Conservation (phyloP, 2,888 invertebrate species). For the Iphiclides podalirius region DNA sequence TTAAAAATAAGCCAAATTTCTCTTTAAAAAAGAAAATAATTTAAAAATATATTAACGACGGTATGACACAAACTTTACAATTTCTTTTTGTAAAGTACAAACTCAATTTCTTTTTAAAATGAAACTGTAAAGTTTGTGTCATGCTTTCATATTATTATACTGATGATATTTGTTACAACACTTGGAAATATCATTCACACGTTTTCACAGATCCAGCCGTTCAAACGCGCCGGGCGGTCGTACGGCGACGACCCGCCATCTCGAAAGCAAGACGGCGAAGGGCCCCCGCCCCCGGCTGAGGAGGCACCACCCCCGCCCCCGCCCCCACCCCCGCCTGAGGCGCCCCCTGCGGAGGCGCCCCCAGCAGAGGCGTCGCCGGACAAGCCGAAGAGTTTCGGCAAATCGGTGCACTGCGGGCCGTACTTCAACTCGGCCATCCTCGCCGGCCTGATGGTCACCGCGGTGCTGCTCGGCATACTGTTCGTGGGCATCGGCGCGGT, state of each 20-base stretch:
- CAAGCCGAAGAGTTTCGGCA: slow-evolving; percentile 1
- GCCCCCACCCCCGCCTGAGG: neutral
- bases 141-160: too few relatives aligned
- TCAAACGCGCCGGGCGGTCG: slow-evolving; percentile 1
- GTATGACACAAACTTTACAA: too few relatives aligned
- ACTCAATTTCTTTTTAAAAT: neutral
- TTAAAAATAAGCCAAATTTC: too few relatives aligned
- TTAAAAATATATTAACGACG: too few relatives aligned
- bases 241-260: neutral
- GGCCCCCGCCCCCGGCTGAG: neutral
- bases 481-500: slow-evolving; percentile 38
- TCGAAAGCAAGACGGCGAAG: neutral
- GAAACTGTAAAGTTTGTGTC: too few relatives aligned
- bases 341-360: neutral
- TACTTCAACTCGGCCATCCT: slow-evolving; percentile 46
- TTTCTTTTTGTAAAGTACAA: neutral
- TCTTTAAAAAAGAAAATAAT: too few relatives aligned
- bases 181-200: too few relatives aligned
- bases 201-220: slow-evolving; percentile 18
- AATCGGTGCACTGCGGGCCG: slow-evolving; percentile 43
- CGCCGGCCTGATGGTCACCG: slow-evolving; percentile 36
- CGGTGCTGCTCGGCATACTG: slow-evolving; percentile 35
- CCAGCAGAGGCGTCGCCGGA: neutral
- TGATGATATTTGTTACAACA: too few relatives aligned
- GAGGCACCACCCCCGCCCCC: neutral